A percentile compares a stretch with the other conserved stretches of the same genome.
Evolutionary conservation across 2,888 invertebrate genomes (phyloP).

Genomic region (Microctonus brassicae): DNA sequence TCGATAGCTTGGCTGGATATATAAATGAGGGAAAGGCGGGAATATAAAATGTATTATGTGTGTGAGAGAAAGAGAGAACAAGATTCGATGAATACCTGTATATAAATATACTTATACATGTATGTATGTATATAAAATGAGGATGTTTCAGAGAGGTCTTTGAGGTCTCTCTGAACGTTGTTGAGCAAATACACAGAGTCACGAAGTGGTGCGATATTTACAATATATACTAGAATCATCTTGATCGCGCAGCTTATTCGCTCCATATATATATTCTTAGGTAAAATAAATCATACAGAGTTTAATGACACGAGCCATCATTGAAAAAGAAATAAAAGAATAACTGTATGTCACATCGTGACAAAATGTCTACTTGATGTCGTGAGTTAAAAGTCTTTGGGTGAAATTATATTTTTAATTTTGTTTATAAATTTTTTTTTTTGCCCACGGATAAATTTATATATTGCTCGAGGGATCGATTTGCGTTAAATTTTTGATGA

Average conservation of each 20-base stretch:
- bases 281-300: background rate
- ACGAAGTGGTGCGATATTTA: conserved; percentile 59
- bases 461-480: conserved; percentile 30
- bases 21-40: conserved; percentile 41
- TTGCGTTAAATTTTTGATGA: conserved; percentile 42
- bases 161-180: conserved; percentile 34
- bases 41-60: background rate
- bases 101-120: background rate
- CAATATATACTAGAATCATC: conserved; percentile 46
- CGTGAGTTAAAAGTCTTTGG: background rate
- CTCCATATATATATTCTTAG: conserved; percentile 4
- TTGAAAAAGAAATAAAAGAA: background rate
- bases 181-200: conserved; percentile 68
- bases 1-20: conserved; percentile 57
- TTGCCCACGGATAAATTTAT: background rate
- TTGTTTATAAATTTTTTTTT: background rate
- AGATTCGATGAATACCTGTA: background rate
- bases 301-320: background rate
- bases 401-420: background rate
- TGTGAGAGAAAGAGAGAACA: background rate
- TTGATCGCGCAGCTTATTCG: conserved; percentile 46
- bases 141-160: conserved; percentile 23
- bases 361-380: too few species aligned
- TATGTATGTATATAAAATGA: background rate
- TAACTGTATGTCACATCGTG: too few species aligned